Evolutionary conservation across 2,888 invertebrate genomes (phyloP), one percentile per base, ranked within the genome.

Genomic region (Aethes cnicana): DNA sequence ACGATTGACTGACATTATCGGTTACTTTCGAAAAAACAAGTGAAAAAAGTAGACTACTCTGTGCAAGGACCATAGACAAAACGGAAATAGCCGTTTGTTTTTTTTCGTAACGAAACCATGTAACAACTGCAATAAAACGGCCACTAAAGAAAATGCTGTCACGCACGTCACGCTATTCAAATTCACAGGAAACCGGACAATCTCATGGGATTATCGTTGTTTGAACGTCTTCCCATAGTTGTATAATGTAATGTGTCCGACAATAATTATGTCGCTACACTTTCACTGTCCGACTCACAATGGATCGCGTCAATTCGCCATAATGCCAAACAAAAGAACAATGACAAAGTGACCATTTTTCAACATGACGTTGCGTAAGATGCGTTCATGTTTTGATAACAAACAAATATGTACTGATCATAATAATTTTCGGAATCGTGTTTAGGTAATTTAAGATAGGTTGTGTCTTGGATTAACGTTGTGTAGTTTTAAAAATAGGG

Each of bases 171-270:
- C 47, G 30, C 37, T 37, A 50, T 37, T 43, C 36, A 50, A 50
- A 50, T 50, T 44, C 43, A 50, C 50, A 50, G 50, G 50, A 50
- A 50, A 30, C 50, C 30, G 43, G 36, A 44, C 43, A 44, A 44
- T 32, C 50, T 36, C 28, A 28, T 7, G 23, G 43, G 36, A 50
- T 50, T 44, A 43, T 32, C 30, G 25, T 16, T 32, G 37, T 36
- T 28, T 37, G 37, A 18, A 18, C 39, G 46, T 52, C 46, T 52
- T 52, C 52, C 37, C 52, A 46, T 39, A 39, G 39, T 52, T 44
- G 46, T 46, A 44, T 52, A 52, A 52, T 18, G 25, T 25, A 37
- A 52, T 42, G 32, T 52, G 52, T 46, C 44, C 52, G 46, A 39
- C 44, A 33, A 52, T 36, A 37, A 44, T 44, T 50, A 50, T 50